Conservation (phyloP, 2,888 invertebrate genomes). For the Ennomos quercinarius region DNA sequence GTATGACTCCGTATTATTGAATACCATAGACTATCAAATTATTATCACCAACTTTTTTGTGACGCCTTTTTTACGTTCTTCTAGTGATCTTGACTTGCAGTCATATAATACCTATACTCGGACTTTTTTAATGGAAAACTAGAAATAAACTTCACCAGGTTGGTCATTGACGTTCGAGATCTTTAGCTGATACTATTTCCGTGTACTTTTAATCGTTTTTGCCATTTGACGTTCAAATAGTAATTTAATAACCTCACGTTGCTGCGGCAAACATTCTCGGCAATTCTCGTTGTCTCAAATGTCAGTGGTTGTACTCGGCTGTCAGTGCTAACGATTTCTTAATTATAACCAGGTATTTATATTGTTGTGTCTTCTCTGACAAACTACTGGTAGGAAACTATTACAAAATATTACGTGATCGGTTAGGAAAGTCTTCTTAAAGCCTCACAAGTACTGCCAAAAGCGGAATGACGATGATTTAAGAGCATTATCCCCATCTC, state of each 20-base stretch:
- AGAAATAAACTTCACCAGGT: background rate
- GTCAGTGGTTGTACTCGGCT: slow-evolving; percentile 5
- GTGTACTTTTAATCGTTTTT: slow-evolving; percentile 5
- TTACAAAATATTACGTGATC: background rate
- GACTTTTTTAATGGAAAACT: too few species aligned
- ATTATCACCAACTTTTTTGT: too few species aligned
- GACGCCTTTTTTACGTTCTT: too few species aligned
- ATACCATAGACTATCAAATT: too few species aligned
- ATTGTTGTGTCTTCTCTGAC: too few species aligned
- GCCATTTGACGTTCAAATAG: slow-evolving; percentile 12
- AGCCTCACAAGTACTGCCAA: too few species aligned
- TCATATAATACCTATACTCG: too few species aligned
- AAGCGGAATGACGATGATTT: too few species aligned
- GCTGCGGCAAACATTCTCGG: slow-evolving; percentile 7
- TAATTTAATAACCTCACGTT: slow-evolving; percentile 14
- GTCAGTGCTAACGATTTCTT: slow-evolving; percentile 4
- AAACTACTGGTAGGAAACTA: background rate
- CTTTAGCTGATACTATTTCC: background rate
- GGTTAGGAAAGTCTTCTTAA: too few species aligned
- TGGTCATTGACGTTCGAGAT: background rate
- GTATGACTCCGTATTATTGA: too few species aligned
- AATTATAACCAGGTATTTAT: background rate
- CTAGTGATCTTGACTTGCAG: too few species aligned
- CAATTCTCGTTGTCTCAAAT: slow-evolving; percentile 12
- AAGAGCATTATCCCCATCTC: too few species aligned